Evolutionary conservation across 2,888 invertebrate genomes (phyloP).

Genomic region (Leptopterna dolabrata): DNA sequence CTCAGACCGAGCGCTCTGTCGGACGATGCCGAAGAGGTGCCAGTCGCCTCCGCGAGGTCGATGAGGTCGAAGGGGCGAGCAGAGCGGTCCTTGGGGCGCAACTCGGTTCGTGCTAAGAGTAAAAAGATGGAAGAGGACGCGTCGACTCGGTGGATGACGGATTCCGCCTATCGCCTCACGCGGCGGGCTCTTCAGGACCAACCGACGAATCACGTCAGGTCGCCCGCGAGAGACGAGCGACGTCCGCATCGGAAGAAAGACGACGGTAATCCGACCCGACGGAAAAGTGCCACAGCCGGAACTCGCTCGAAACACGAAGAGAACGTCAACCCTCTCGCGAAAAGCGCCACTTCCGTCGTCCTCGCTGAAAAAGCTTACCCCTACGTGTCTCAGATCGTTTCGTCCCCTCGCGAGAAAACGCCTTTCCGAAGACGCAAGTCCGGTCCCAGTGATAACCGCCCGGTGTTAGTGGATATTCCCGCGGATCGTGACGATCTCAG

Average conservation of each 20-base stretch:
- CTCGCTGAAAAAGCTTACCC: slow-evolving; percentile 78
- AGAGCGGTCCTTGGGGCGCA: slow-evolving; percentile 52
- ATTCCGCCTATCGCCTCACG: slow-evolving; percentile 18
- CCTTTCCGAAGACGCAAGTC: slow-evolving; percentile 68
- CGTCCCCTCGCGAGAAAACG: slow-evolving; percentile 72
- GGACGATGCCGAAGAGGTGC: slow-evolving; percentile 13
- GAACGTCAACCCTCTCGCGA: slow-evolving; percentile 68
- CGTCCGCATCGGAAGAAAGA: slow-evolving; percentile 28
- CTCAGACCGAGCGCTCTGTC: slow-evolving; percentile 62
- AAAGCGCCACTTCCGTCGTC: slow-evolving; percentile 80
- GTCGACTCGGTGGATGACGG: slow-evolving; percentile 45
- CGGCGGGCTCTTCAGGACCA: not conserved
- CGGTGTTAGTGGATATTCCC: slow-evolving; percentile 57
- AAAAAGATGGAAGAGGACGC: slow-evolving; percentile 58
- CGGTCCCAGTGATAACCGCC: slow-evolving; percentile 55
- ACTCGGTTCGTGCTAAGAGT: slow-evolving; percentile 55
- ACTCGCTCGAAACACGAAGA: slow-evolving; percentile 70
- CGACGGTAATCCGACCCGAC: slow-evolving; percentile 71
- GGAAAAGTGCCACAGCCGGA: slow-evolving; percentile 82
- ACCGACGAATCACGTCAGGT: slow-evolving; percentile 21
- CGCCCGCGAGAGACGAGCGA: slow-evolving; percentile 1
- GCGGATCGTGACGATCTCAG: slow-evolving; percentile 66
- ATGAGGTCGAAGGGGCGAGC: slow-evolving; percentile 50
- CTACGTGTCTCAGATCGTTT: slow-evolving; percentile 67
- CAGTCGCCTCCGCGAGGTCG: slow-evolving; percentile 50